Conservation (phyloP, 1,140 invertebrate genomes). For the Trichonephila clavata region DNA sequence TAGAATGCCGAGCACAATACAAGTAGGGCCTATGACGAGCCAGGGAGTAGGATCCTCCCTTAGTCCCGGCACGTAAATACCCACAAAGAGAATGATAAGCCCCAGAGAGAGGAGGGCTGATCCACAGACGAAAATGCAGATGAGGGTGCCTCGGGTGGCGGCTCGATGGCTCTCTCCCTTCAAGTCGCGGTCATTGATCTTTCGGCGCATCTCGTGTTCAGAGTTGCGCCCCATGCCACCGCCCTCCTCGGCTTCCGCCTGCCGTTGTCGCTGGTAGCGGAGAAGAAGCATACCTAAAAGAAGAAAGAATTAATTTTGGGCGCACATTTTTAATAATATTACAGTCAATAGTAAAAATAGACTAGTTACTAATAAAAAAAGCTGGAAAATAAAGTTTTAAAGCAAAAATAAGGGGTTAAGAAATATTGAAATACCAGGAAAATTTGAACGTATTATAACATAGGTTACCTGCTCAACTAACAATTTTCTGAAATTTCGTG, state of each 20-base stretch:
- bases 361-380: too few relatives aligned
- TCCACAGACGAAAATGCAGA: constrained; percentile 74
- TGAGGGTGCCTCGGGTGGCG: constrained; percentile 69
- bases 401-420: too few relatives aligned
- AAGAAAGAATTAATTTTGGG: background rate
- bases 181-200: constrained; percentile 67
- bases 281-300: constrained; percentile 63
- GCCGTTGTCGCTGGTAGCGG: constrained; percentile 65
- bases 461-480: too few relatives aligned
- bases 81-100: constrained; percentile 39
- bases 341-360: too few relatives aligned
- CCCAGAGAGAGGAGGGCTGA: constrained; percentile 56
- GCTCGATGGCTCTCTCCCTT: constrained; percentile 55
- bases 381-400: too few relatives aligned
- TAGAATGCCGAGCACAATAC: constrained; percentile 73
- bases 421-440: too few relatives aligned
- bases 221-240: constrained; percentile 3
- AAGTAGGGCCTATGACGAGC: constrained; percentile 75
- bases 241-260: constrained; percentile 60
- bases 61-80: constrained; percentile 44
- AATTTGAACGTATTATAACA: too few relatives aligned
- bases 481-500: too few relatives aligned
- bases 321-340: background rate
- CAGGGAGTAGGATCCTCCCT: constrained; percentile 69
- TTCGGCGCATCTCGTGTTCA: constrained; percentile 59